A percentile compares a stretch with the other conserved stretches of the same genome.
Conservation (phyloP, 2,797 vertebrate species). For the Echiichthys vipera region DNA sequence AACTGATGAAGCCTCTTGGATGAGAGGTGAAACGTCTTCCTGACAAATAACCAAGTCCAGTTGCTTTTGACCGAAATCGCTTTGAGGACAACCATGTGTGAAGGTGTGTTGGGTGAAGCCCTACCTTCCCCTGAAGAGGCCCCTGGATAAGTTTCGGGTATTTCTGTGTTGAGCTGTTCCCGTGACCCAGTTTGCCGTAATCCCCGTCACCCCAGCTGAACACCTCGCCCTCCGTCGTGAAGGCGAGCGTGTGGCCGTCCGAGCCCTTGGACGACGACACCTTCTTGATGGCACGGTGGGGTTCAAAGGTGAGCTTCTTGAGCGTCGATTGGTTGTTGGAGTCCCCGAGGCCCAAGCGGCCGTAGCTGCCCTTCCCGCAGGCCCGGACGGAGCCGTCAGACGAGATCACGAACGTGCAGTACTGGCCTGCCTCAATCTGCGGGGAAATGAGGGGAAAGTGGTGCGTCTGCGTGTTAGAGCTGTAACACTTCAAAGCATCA, state of each 20-base stretch:
- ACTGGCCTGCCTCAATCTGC: constrained; percentile 89
- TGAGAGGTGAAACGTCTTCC: no score
- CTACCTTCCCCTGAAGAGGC: constrained; percentile 87
- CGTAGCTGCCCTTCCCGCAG: constrained; percentile 89
- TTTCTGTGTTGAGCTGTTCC: constrained; percentile 89
- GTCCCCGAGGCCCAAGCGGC: constrained; percentile 87
- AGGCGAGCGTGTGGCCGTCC: constrained; percentile 87
- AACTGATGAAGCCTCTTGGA: no score
- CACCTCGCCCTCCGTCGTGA: constrained; percentile 87
- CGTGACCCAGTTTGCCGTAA: constrained; percentile 88
- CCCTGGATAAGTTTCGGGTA: constrained; percentile 90
- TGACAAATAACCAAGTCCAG: no score
- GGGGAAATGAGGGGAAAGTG: background rate
- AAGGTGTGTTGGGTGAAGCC: background rate
- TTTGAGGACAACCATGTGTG: background rate
- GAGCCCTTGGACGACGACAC: constrained; percentile 89
- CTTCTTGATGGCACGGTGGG: constrained; percentile 85
- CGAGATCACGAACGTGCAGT: constrained; percentile 89
- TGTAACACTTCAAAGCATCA: no score
- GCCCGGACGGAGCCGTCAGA: constrained; percentile 86
- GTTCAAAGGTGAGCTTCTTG: constrained; percentile 88
- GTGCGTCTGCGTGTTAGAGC: background rate
- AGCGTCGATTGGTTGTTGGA: constrained; percentile 89
- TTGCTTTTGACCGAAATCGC: no score
- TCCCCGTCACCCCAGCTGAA: constrained; percentile 90